Evolutionary conservation across 1,140 invertebrate species (phyloP).

Genomic region (Coenobita brevimanus): DNA sequence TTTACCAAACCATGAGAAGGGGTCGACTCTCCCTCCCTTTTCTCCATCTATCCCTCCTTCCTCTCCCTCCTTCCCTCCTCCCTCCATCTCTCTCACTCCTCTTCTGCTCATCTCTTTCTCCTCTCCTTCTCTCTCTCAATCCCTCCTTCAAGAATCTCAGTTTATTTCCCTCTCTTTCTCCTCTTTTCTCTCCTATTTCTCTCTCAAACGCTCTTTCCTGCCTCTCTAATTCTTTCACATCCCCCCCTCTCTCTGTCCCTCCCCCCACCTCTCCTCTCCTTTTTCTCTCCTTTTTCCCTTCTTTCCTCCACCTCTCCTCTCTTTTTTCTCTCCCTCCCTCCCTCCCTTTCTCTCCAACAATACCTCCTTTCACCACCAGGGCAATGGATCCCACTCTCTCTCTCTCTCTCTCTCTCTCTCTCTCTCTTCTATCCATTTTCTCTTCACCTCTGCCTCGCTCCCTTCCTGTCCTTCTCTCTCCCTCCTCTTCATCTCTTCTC

Average conservation of each 20-base stretch:
- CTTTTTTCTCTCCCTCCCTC: background rate
- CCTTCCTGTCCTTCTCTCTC: no score
- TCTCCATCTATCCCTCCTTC: background rate
- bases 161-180: no score
- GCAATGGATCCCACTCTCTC: background rate
- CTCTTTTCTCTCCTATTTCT: no score
- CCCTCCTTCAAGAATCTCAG: no score
- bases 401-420: background rate
- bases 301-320: background rate
- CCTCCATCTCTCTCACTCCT: background rate
- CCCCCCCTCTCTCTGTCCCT: background rate
- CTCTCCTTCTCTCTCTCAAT: no score
- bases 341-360: background rate
- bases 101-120: background rate
- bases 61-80: background rate
- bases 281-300: background rate
- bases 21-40: background rate
- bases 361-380: background rate
- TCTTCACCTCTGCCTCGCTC: no score
- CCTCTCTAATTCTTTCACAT: no score
- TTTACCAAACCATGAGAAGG: no score
- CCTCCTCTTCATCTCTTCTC: background rate
- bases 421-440: no score
- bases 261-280: background rate
- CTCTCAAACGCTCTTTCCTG: no score